These are phyloP conservation scores for Scomber colias DNA, from an alignment of 2,113 vertebrate species.

Conservation along the genomic window DNA sequence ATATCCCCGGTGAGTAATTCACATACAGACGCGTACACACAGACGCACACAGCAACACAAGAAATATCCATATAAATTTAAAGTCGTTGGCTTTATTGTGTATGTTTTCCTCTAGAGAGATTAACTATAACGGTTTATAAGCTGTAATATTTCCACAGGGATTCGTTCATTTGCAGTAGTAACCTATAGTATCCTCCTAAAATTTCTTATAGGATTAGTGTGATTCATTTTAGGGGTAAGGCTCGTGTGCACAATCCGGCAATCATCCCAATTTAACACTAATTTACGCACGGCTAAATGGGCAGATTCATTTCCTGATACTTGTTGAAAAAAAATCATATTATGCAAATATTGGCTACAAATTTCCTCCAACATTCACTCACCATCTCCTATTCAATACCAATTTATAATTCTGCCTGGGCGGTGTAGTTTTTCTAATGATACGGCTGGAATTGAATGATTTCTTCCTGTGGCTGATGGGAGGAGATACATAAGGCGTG, in stretches of 20 bases:
- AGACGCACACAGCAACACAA: background rate
- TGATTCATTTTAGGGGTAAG: constrained; percentile 28
- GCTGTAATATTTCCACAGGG: background rate
- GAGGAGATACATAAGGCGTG: constrained; percentile 65
- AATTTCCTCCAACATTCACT: constrained; percentile 40
- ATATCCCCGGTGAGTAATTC: constrained; percentile 51
- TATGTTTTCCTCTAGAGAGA: background rate
- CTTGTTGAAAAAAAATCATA: constrained; percentile 52
- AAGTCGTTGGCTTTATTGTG: background rate
- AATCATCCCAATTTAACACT: constrained; percentile 61
- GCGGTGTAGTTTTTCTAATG: constrained; percentile 58
- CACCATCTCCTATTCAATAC: constrained; percentile 38
- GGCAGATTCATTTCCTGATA: constrained; percentile 71
- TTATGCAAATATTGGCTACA: constrained; percentile 67
- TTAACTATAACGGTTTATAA: background rate
- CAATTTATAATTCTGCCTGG: constrained; percentile 41
- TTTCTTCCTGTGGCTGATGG: constrained; percentile 57
- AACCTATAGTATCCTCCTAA: background rate
- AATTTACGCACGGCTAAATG: constrained; percentile 66
- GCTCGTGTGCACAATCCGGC: constrained; percentile 39
- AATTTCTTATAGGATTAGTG: constrained; percentile 38
- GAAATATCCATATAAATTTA: background rate
- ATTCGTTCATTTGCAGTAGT: constrained; percentile 8
- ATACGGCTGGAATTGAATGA: constrained; percentile 56
- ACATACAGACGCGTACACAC: background rate